Evolutionary conservation across 2,113 vertebrate species (phyloP).

Genomic region (Tyto alba): DNA sequence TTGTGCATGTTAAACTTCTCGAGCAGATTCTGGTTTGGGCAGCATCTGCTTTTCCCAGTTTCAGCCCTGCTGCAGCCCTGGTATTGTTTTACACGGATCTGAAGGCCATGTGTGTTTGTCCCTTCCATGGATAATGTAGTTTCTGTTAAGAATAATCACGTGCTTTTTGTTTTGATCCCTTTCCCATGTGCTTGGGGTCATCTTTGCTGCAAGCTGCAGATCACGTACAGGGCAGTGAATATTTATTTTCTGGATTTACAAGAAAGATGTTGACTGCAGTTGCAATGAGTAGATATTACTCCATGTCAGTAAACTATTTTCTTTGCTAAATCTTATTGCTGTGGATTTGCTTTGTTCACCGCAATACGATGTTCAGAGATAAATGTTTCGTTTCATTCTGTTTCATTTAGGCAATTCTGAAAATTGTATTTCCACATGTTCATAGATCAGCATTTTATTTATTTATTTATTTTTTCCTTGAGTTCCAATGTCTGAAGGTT

Average conservation of each 20-base stretch:
- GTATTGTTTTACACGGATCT: slow-evolving; percentile 44
- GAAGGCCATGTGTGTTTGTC: slow-evolving; percentile 61
- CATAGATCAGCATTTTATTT: neutral
- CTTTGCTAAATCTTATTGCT: neutral
- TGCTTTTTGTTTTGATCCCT: slow-evolving; percentile 55
- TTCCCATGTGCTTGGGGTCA: slow-evolving; percentile 52
- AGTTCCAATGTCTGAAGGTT: neutral
- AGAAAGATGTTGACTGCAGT: neutral
- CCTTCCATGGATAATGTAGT: neutral
- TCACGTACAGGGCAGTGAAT: neutral
- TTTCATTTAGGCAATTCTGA: neutral
- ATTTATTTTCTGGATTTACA: neutral
- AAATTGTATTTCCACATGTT: neutral
- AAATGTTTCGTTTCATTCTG: slow-evolving; percentile 1
- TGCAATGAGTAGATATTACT: neutral
- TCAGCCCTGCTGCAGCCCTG: slow-evolving; percentile 12
- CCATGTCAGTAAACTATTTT: neutral
- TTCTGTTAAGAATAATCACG: neutral
- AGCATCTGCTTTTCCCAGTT: slow-evolving; percentile 49
- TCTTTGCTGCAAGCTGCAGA: slow-evolving; percentile 24
- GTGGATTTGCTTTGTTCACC: neutral
- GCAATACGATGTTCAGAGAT: neutral
- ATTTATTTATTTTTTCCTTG: neutral
- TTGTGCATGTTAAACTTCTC: neutral
- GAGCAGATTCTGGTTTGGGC: neutral